Conservation (phyloP, 2,888 invertebrate species). For the Coenonympha glycerion region DNA sequence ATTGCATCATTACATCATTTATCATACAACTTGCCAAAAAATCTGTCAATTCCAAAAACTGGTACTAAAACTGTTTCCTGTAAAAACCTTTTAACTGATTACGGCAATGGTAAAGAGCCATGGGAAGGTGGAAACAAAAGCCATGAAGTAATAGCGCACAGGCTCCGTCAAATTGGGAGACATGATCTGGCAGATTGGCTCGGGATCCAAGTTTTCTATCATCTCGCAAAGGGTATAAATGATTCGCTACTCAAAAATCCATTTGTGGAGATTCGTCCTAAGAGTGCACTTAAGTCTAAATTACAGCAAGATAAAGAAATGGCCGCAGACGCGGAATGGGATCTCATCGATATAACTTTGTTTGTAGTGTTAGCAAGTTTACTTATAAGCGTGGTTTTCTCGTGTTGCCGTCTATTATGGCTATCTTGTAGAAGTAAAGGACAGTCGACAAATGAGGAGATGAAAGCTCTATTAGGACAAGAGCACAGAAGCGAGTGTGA, state of each 20-base stretch:
- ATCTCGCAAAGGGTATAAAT: conserved; percentile 69
- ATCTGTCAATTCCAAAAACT: conserved; percentile 44
- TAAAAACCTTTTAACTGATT: conserved; percentile 73
- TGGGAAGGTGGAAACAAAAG: conserved; percentile 74
- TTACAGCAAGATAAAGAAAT: conserved; percentile 31
- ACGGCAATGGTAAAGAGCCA: conserved; percentile 60
- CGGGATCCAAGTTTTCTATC: conserved; percentile 71
- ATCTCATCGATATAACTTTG: conserved; percentile 40
- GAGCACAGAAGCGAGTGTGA: conserved; percentile 6
- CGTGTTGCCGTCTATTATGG: conserved; percentile 27
- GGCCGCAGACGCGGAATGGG: conserved; percentile 35
- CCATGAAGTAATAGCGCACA: conserved; percentile 71
- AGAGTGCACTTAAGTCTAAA: conserved; percentile 26
- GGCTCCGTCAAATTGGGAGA: conserved; percentile 76
- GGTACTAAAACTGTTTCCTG: conserved; percentile 73
- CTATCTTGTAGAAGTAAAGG: conserved; percentile 20
- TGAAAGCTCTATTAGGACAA: conserved; percentile 16
- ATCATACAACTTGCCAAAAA: conserved; percentile 41
- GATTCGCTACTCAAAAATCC: conserved; percentile 39
- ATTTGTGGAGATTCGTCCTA: conserved; percentile 29
- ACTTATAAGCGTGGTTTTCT: conserved; percentile 30
- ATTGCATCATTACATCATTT: conserved; percentile 75
- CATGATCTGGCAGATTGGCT: conserved; percentile 78
- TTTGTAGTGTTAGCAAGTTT: conserved; percentile 36
- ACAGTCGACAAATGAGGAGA: conserved; percentile 20